Evolutionary conservation across 2,797 vertebrate species (phyloP).

Genomic region (Pantherophis alleghaniensis): DNA sequence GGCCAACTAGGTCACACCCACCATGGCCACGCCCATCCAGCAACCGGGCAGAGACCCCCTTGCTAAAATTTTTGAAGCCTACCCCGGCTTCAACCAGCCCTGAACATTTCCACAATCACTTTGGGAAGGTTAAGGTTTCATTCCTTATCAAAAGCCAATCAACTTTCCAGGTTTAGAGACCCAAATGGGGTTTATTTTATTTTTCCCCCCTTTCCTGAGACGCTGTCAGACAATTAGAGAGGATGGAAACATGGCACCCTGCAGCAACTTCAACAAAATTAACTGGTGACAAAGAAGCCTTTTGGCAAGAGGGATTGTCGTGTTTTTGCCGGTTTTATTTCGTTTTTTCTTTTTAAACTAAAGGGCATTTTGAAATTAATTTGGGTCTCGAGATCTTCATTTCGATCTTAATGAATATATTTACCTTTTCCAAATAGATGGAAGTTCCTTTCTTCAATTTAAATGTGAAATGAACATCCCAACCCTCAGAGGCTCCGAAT

Average conservation of each 20-base stretch:
- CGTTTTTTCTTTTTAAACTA: background rate
- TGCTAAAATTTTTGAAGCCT: too few relatives aligned
- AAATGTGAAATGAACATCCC: background rate
- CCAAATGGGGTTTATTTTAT: background rate
- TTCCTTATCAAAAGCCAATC: background rate
- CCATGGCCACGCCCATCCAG: too few relatives aligned
- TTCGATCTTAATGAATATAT: background rate
- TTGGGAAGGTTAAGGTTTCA: background rate
- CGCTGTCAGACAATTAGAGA: background rate
- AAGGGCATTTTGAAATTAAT: background rate
- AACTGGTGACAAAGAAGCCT: background rate
- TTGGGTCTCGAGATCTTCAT: background rate
- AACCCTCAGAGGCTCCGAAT: background rate
- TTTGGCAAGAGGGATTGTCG: background rate
- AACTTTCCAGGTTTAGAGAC: background rate
- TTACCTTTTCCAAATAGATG: background rate
- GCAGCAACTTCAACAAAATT: background rate
- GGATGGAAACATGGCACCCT: background rate
- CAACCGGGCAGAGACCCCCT: too few relatives aligned
- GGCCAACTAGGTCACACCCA: too few relatives aligned
- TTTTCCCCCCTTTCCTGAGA: background rate
- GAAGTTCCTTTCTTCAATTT: background rate
- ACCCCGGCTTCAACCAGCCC: background rate
- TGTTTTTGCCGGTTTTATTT: background rate
- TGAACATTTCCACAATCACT: background rate